phyloP scores from a whole-genome alignment of 2,113 vertebrate species.

The Serinus canaria region DNA sequence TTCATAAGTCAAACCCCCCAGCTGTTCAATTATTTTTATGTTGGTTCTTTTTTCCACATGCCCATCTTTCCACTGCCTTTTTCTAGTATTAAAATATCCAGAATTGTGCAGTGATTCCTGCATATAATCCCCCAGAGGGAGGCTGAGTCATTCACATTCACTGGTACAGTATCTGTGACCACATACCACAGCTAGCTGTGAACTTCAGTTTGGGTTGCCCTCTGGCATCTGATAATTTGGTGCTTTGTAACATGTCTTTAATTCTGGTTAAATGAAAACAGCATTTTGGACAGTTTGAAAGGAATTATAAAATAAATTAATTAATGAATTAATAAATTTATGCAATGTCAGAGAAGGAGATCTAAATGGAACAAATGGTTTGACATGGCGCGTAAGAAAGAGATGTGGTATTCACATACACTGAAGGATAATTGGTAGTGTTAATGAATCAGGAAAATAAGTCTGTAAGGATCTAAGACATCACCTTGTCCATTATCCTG shows the following conservation, averaged over 20 bases:
- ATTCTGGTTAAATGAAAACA: background rate
- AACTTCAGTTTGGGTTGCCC: background rate
- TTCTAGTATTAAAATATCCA: background rate
- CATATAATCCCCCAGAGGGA: background rate
- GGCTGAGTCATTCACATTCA: background rate
- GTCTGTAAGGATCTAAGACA: background rate
- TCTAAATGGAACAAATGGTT: background rate
- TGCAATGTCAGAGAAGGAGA: background rate
- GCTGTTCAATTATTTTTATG: background rate
- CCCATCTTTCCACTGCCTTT: background rate
- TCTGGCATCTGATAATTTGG: background rate
- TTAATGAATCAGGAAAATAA: background rate
- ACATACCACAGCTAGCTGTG: background rate
- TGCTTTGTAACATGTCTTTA: background rate
- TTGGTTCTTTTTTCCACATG: background rate
- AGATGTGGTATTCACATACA: background rate
- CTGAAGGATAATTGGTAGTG: background rate
- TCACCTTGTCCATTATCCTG: background rate
- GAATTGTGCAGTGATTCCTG: background rate
- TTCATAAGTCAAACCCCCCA: background rate
- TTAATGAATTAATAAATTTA: background rate
- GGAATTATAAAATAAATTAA: background rate
- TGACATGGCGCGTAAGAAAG: rapidly evolving
- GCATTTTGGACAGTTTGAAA: background rate
- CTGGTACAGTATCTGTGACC: background rate